These are phyloP conservation scores for Enteromius thamalakanensis DNA, from an alignment of 2,797 vertebrate species.

Conservation along the genomic window DNA sequence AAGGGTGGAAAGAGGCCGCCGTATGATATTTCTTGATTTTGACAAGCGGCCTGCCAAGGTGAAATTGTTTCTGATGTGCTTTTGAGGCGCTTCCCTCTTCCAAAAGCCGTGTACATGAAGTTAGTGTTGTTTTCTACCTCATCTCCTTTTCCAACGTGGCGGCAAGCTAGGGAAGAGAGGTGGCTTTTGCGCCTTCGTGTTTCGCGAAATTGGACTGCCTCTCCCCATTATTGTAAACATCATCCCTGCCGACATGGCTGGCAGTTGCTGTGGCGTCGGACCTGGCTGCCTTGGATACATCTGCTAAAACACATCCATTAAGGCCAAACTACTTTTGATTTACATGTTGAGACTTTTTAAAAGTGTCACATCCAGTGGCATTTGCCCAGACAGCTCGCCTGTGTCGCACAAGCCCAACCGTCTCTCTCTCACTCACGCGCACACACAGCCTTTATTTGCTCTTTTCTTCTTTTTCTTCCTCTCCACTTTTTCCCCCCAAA, in stretches of 20 bases:
- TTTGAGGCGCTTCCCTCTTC: conserved; percentile 66
- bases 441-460: conserved; percentile 45
- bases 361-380: conserved; percentile 76
- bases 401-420: conserved; percentile 43
- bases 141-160: conserved; percentile 80
- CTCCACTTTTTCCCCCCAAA: conserved; percentile 48
- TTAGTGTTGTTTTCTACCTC: conserved; percentile 82
- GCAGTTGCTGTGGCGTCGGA: conserved; percentile 71
- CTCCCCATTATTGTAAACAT: conserved; percentile 86
- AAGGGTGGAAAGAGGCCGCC: conserved; percentile 62
- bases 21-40: conserved; percentile 78
- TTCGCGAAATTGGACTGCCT: conserved; percentile 86
- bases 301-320: conserved; percentile 84
- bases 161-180: conserved; percentile 71
- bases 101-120: conserved; percentile 71
- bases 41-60: conserved; percentile 77
- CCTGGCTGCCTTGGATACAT: conserved; percentile 74
- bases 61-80: conserved; percentile 76
- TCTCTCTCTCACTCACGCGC: conserved; percentile 60
- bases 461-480: conserved; percentile 60
- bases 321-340: conserved; percentile 82
- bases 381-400: conserved; percentile 52
- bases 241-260: conserved; percentile 79
- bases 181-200: conserved; percentile 77
- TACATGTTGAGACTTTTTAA: conserved; percentile 85